Evolutionary conservation across 2,113 vertebrate genomes (phyloP).

Genomic region (Ptyas mucosa): DNA sequence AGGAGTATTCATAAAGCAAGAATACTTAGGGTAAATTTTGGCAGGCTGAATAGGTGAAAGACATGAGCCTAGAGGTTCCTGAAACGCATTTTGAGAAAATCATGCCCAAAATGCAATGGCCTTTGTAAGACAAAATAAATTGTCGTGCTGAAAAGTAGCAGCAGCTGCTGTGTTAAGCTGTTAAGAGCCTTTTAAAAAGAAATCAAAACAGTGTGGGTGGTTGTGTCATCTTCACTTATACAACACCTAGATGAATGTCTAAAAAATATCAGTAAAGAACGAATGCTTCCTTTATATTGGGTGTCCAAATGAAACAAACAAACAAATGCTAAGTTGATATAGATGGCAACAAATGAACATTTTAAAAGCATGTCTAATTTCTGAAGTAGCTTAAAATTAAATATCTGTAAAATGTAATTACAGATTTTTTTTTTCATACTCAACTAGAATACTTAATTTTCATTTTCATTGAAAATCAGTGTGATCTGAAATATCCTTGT

Average conservation of each 20-base stretch:
- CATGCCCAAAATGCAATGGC: background rate
- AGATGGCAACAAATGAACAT: constrained; percentile 33
- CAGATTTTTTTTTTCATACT: background rate
- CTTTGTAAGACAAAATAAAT: background rate
- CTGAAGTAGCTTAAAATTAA: constrained; percentile 34
- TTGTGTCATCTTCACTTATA: background rate
- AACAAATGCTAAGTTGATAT: background rate
- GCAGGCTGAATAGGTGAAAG: background rate
- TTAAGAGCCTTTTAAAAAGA: background rate
- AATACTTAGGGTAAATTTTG: background rate
- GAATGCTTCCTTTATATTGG: background rate
- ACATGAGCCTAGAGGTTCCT: background rate
- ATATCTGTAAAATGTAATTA: constrained; percentile 35
- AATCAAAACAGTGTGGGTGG: background rate
- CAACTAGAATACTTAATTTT: background rate
- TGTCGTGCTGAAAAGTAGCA: background rate
- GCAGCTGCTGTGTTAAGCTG: background rate
- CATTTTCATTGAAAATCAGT: background rate
- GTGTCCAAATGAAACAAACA: background rate
- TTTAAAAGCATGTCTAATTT: constrained; percentile 40
- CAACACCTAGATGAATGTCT: background rate
- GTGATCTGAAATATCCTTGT: constrained; percentile 16
- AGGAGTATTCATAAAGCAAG: background rate
- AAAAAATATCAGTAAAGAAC: background rate
- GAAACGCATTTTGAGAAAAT: background rate